A percentile compares a stretch with the other conserved stretches of the same genome.
These are phyloP conservation scores for Hesperia comma DNA, from an alignment of 2,888 invertebrate genomes.

Conservation along the genomic window DNA sequence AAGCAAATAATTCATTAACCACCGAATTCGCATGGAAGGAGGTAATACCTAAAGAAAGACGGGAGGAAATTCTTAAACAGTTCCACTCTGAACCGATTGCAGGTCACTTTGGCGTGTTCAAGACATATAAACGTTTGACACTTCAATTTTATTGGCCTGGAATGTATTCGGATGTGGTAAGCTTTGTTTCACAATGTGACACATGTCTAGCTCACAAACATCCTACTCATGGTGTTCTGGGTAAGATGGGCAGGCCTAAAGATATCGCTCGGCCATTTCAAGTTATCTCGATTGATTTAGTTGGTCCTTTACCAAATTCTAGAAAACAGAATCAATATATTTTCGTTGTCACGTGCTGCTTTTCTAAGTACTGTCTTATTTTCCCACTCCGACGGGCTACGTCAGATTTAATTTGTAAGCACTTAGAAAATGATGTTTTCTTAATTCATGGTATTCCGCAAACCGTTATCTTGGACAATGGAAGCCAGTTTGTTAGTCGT, in stretches of 20 bases:
- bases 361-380: conserved; percentile 19
- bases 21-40: neutral
- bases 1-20: neutral
- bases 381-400: conserved; percentile 35
- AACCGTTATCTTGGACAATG: conserved; percentile 47
- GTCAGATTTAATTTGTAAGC: conserved; percentile 25
- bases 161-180: conserved; percentile 42
- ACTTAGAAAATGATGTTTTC: conserved; percentile 46
- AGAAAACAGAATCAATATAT: neutral
- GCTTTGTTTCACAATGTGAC: conserved; percentile 35
- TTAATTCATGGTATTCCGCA: conserved; percentile 48
- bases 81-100: conserved; percentile 18
- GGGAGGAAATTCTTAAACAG: neutral
- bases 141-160: conserved; percentile 34
- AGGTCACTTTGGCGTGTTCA: conserved; percentile 42
- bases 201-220: conserved; percentile 38
- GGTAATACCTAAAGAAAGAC: neutral
- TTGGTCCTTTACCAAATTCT: neutral
- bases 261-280: conserved; percentile 38
- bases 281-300: neutral
- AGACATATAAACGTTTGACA: conserved; percentile 43
- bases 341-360: neutral
- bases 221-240: conserved; percentile 28
- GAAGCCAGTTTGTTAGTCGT: conserved; percentile 44
- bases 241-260: conserved; percentile 39